Percentiles rank a stretch among this genome's conserved stretches.
Evolutionary conservation across 2,888 invertebrate genomes (phyloP).

Genomic region (Bimastos eiseni): DNA sequence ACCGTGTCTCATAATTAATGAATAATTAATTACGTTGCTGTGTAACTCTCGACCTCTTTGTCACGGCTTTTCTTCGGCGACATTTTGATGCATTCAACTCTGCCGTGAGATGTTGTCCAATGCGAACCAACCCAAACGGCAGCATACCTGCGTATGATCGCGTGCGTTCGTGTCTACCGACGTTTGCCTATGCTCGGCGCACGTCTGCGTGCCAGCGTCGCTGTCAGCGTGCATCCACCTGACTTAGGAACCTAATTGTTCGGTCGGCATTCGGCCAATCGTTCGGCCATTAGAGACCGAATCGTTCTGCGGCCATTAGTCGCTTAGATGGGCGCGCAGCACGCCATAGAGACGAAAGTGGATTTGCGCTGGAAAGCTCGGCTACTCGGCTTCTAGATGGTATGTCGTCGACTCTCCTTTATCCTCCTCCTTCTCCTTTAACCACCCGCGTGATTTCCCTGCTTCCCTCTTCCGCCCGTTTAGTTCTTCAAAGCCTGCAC

Average conservation of each 20-base stretch:
- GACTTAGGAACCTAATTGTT: slow-evolving; percentile 15
- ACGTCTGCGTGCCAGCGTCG: neutral
- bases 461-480: neutral
- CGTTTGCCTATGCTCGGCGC: neutral
- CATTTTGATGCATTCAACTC: neutral
- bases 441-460: neutral
- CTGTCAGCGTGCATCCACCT: neutral
- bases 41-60: neutral
- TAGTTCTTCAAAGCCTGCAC: neutral
- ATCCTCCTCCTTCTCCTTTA: too few relatives aligned
- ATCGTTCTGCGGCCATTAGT: neutral
- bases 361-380: neutral
- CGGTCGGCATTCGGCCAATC: slow-evolving; percentile 16
- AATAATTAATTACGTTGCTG: neutral
- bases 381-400: neutral
- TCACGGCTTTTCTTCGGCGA: neutral
- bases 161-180: neutral
- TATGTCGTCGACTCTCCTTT: neutral
- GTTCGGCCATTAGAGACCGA: slow-evolving; percentile 16
- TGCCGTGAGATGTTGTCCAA: neutral
- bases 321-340: neutral
- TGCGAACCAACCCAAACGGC: neutral
- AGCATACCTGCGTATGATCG: neutral
- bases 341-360: neutral
- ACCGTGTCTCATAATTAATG: neutral